Base-by-base conservation (phyloP, 2,797 vertebrate species). In the Sebastes nivosus region DNA sequence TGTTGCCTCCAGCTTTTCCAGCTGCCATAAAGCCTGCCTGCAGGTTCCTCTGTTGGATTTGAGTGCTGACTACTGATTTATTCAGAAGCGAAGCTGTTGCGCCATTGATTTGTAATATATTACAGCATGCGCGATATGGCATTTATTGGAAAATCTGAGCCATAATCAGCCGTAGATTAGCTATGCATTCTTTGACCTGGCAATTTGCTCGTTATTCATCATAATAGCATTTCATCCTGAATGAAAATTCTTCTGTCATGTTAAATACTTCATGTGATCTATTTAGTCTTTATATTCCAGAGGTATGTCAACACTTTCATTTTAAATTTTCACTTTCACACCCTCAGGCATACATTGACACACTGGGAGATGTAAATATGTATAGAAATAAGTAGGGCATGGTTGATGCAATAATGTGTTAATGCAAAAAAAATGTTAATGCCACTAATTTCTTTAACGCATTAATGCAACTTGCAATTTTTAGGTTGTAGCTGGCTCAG, bases 11-110 rank as follows among this genome's bases (percentile, higher is more conserved):
- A 85, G 89, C 85, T 82, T 82, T 81, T 83, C 75, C 30, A 58
- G 79, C 83, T 68, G 79, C 85, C 67, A 75, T 75, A 84, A 88
- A 92, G 67, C 61, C 86, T 68, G 81, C 75, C 75, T 89, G 61
- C 68, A 64, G 81, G 67, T 87, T 83, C 27, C 72, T 80, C 54
- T 52, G 11, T 72, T 42, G 59, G 85, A 89, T 69, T 36, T 59
- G 52, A 75, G 80, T 82, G 83, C 77, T 60, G 75, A 84, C 70
- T 86, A 4, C 75, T 89, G 83, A 92, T 89, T 85, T 89, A 86
- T 86, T 81, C 75, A 80, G 74, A 75, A 75, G 55, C 29, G 24
- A 50, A 58, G 72, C 74, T 82, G 78, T 64, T 81, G 75, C 46
- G 3, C 71, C 20, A 67, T 75, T 72, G 72, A 84, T 52, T 80